Conservation (phyloP, 2,113 vertebrate genomes). For the Phylloscopus trochilus region DNA sequence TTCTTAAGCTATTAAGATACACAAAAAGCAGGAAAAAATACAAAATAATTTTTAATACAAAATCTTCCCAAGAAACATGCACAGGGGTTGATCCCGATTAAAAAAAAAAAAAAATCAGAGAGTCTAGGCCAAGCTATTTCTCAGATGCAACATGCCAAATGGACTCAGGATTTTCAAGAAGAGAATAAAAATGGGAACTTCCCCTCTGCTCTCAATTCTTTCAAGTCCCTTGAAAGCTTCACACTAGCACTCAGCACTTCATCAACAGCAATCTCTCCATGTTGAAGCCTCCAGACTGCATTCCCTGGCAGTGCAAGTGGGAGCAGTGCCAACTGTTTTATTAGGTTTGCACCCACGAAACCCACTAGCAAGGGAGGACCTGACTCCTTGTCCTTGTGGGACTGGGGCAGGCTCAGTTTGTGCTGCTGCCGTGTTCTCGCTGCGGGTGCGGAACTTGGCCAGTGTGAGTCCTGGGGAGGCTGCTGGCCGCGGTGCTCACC, state of each 20-base stretch:
- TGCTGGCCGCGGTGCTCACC: background rate
- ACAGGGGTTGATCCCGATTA: background rate
- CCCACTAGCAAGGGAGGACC: background rate
- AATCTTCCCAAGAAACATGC: background rate
- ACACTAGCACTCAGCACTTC: background rate
- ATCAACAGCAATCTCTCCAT: background rate
- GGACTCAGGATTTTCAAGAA: constrained; percentile 1
- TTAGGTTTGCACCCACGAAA: constrained; percentile 26
- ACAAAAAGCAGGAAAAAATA: background rate
- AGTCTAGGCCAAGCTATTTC: background rate
- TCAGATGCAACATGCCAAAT: background rate
- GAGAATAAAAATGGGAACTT: background rate
- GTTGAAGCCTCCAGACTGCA: background rate
- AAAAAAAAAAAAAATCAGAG: background rate
- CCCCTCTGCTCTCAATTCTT: background rate
- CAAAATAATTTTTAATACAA: background rate
- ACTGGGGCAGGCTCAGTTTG: accelerated
- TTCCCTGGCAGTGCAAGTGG: background rate
- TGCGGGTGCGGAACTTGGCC: accelerated
- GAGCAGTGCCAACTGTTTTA: background rate
- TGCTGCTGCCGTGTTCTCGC: accelerated
- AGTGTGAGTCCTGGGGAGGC: background rate
- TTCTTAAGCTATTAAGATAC: background rate
- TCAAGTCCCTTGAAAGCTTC: constrained; percentile 35
- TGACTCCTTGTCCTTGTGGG: background rate